Evolutionary conservation across 2,797 vertebrate genomes (phyloP).

Genomic region (Sebastolobus altivelis): DNA sequence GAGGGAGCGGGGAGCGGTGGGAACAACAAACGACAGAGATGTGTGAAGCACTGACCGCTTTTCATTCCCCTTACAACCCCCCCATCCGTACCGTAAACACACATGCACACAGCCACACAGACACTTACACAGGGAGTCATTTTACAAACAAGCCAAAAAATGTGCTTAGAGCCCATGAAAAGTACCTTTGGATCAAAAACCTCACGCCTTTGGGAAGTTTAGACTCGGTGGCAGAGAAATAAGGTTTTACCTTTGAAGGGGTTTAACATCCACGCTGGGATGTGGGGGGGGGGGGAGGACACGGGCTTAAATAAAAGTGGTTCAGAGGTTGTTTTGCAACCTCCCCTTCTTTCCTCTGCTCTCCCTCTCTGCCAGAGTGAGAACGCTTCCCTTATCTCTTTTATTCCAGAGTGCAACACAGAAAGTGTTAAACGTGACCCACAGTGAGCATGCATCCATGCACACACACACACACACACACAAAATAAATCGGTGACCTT

Average conservation of each 20-base stretch:
- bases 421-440: slow-evolving; percentile 62
- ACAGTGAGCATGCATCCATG: slow-evolving; percentile 25
- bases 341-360: slow-evolving; percentile 33
- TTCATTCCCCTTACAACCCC: slow-evolving; percentile 8
- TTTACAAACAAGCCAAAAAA: slow-evolving; percentile 73
- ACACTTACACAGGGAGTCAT: slow-evolving; percentile 40
- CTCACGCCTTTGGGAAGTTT: slow-evolving; percentile 60
- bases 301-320: slow-evolving; percentile 48
- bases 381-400: slow-evolving; percentile 57
- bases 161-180: slow-evolving; percentile 70
- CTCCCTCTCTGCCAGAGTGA: slow-evolving; percentile 28
- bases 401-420: slow-evolving; percentile 56
- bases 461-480: slow-evolving; percentile 9
- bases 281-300: slow-evolving; percentile 34
- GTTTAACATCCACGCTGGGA: slow-evolving; percentile 61
- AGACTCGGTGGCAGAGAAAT: slow-evolving; percentile 67
- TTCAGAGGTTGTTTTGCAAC: slow-evolving; percentile 57
- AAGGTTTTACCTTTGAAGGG: slow-evolving; percentile 69
- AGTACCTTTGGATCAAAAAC: slow-evolving; percentile 72
- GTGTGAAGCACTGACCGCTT: slow-evolving; percentile 45
- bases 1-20: background rate
- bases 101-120: slow-evolving; percentile 37
- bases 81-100: background rate
- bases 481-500: slow-evolving; percentile 60
- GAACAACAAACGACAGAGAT: slow-evolving; percentile 39